A percentile compares a stretch with the other conserved stretches of the same genome.
Conservation (phyloP, 2,888 invertebrate species). For the Gerris lacustris region DNA sequence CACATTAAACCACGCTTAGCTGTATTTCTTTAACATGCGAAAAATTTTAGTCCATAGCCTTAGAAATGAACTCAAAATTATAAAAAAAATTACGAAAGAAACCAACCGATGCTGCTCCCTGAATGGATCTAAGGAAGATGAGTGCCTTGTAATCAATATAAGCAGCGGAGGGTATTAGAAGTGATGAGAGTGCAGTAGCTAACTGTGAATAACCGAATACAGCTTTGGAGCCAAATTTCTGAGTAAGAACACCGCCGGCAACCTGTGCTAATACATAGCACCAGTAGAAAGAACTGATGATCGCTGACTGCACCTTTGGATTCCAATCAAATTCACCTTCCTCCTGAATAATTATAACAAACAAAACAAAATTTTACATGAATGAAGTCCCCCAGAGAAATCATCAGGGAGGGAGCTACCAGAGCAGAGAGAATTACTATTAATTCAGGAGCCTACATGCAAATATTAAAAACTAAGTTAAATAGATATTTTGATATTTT, state of each 20-base stretch:
- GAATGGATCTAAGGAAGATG: conserved; percentile 50
- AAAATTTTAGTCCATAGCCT: too few relatives aligned
- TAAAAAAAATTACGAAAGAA: not conserved
- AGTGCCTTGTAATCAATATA: conserved; percentile 49
- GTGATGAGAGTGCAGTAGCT: conserved; percentile 53
- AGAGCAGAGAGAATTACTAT: too few relatives aligned
- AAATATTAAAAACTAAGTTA: too few relatives aligned
- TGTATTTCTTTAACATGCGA: too few relatives aligned
- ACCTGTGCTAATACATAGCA: conserved; percentile 58
- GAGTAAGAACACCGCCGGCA: conserved; percentile 56
- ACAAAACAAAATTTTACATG: not conserved
- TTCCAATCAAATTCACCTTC: conserved; percentile 53
- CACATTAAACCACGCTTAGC: too few relatives aligned
- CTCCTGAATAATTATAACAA: conserved; percentile 34
- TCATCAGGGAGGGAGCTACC: too few relatives aligned
- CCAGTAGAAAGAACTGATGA: conserved; percentile 59
- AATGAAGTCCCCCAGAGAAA: too few relatives aligned
- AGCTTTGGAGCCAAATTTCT: conserved; percentile 55
- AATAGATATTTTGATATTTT: too few relatives aligned
- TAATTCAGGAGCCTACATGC: too few relatives aligned
- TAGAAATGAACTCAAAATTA: too few relatives aligned
- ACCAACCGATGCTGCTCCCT: conserved; percentile 55
- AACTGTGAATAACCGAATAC: conserved; percentile 59
- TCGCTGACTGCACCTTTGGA: conserved; percentile 49
- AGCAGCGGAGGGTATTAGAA: conserved; percentile 52